Conservation (phyloP, 2,113 vertebrate species). For the Calypte anna region DNA sequence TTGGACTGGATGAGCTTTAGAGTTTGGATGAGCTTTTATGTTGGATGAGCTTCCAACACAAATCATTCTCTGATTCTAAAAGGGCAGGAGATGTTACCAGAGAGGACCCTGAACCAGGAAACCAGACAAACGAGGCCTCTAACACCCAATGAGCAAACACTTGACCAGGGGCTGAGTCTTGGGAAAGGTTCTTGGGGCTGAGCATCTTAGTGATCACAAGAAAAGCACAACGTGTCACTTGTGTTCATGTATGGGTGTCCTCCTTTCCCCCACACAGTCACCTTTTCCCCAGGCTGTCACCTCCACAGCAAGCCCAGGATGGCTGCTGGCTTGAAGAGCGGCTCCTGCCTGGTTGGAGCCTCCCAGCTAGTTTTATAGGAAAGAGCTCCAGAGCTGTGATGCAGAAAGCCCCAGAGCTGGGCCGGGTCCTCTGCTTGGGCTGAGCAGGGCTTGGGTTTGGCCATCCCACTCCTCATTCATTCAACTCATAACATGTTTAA, state of each 20-base stretch:
- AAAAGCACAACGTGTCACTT: neutral
- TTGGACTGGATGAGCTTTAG: too few species aligned
- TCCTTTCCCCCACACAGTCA: neutral
- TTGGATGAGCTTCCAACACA: too few species aligned
- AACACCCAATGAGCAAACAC: neutral
- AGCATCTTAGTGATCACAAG: neutral
- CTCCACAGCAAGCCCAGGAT: neutral
- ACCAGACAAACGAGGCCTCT: neutral
- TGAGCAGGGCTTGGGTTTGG: neutral
- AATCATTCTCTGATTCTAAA: too few species aligned
- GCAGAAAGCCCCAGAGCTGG: neutral
- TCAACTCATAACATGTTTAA: accelerated
- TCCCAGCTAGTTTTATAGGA: neutral
- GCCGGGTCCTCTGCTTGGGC: accelerated
- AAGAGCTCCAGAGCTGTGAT: accelerated
- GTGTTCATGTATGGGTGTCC: neutral
- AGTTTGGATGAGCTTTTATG: too few species aligned
- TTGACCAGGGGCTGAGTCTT: neutral
- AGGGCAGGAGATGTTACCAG: too few species aligned
- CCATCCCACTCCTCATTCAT: neutral
- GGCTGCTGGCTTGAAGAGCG: neutral
- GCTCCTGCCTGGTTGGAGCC: neutral
- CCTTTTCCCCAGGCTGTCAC: neutral
- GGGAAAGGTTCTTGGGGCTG: neutral
- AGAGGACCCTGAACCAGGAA: neutral